phyloP scores from a whole-genome alignment of 2,113 vertebrate genomes.

The Prunella fulvescens region DNA sequence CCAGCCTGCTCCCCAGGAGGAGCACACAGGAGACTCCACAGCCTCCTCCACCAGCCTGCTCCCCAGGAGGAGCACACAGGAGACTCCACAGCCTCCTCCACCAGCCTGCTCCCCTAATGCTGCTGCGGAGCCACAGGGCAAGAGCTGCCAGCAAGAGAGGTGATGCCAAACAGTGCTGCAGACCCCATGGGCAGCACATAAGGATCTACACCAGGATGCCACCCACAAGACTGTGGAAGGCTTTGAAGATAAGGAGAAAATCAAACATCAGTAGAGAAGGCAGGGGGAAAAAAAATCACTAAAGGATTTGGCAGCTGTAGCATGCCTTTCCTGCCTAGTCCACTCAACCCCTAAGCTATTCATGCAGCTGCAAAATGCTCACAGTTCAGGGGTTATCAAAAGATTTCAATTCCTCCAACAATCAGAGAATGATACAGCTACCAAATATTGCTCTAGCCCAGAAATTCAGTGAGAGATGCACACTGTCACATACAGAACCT shows the following conservation, averaged over 20 bases:
- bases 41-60: neutral
- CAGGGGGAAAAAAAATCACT: no score
- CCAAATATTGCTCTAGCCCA: neutral
- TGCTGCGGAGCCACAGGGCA: fast-evolving
- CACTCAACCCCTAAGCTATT: neutral
- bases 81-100: fast-evolving
- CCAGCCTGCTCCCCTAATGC: neutral
- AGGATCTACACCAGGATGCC: neutral
- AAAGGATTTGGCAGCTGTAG: neutral
- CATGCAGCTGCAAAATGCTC: neutral
- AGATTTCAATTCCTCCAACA: neutral
- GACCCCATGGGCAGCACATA: fast-evolving
- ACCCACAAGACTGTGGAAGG: neutral
- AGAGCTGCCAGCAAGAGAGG: fast-evolving
- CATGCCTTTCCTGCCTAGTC: neutral
- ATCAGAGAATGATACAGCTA: neutral
- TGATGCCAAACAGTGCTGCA: fast-evolving
- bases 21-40: neutral
- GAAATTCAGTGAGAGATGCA: neutral
- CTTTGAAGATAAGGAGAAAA: neutral
- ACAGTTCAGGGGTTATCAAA: neutral
- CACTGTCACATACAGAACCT: neutral
- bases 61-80: neutral
- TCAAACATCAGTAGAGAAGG: neutral
- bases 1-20: neutral